Conservation (phyloP, 2,797 vertebrate genomes). For the Thalassophryne amazonica region DNA sequence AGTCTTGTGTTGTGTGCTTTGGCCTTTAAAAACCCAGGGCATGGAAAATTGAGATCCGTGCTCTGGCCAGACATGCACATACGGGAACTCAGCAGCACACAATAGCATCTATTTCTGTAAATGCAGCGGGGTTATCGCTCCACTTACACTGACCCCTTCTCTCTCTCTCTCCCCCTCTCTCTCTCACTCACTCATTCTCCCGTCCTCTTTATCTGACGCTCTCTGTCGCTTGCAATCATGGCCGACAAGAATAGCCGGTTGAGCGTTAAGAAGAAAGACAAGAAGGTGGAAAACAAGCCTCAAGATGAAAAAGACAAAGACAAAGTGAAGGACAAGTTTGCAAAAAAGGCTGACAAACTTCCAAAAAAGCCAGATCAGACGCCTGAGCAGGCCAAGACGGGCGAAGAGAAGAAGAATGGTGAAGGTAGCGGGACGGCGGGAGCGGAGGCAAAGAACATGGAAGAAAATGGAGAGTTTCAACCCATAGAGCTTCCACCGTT, state of each 20-base stretch:
- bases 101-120: constrained; percentile 74
- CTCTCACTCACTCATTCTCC: constrained; percentile 9
- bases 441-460: constrained; percentile 35
- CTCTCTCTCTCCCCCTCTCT: constrained; percentile 17
- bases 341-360: constrained; percentile 50
- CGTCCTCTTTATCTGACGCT: constrained; percentile 31
- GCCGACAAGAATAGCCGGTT: constrained; percentile 71
- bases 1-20: constrained; percentile 32
- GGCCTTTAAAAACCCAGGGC: constrained; percentile 59
- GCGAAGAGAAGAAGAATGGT: constrained; percentile 44
- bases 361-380: constrained; percentile 51
- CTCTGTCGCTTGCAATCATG: constrained; percentile 64
- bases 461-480: constrained; percentile 79
- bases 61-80: constrained; percentile 39
- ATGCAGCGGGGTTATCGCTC: constrained; percentile 56
- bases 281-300: constrained; percentile 63
- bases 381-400: constrained; percentile 21
- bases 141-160: constrained; percentile 35
- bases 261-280: constrained; percentile 69
- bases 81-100: constrained; percentile 55
- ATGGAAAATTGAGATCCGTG: constrained; percentile 47
- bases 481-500: constrained; percentile 92
- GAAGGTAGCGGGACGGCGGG: constrained; percentile 46
- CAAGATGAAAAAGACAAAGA: constrained; percentile 59
- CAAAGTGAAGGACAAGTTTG: constrained; percentile 42